Evolutionary conservation across 2,113 vertebrate species (phyloP), one percentile per base, ranked within the genome.

Genomic region (Amphiprion percula): DNA sequence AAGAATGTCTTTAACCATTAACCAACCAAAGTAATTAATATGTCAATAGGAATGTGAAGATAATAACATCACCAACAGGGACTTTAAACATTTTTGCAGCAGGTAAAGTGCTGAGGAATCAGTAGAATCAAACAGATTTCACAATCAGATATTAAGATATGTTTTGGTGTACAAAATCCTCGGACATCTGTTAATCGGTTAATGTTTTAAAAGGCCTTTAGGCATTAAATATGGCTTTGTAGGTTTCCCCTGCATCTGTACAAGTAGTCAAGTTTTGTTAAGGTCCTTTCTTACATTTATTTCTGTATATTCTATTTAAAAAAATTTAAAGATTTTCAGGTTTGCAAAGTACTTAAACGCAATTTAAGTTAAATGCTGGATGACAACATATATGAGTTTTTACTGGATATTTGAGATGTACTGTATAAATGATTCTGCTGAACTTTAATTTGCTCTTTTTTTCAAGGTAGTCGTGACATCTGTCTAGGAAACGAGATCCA

Each of bases 401-500:
- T 49, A n/a, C 21, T 19, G 23, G 28, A 19, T 30, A 39, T 49
- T 10, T 33, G 12, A 10, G 8, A 12, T 10, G 15, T 12, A 14
- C 10, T 23, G 24, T 4, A n/a, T 23, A 50, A n/a, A 15, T 49
- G 28, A 46, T n/a, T 16, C 1, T 5, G n/a, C 46, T 62, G 4
- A 23, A 52, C 10, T 9, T 73, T 37, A 15, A 15, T 39, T 63
- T 44, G 24, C 49, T 63, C 2, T 33, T 53, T 70, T 33, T 53
- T 70, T 55, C 24, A 26, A 58, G 41, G 30, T 14, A 26, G 61
- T 47, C 49, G 3, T 16, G 15, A 50, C 39, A 41, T 3, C 26
- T 60, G 2, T 49, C 47, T 15, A 26, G 50, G 80, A 82, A 87
- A 84, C 52, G 6, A 28, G 55, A 87, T 37, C 63, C 46, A 37